Conservation (phyloP, 2,888 invertebrate species). For the Caenorhabditis sp. region DNA sequence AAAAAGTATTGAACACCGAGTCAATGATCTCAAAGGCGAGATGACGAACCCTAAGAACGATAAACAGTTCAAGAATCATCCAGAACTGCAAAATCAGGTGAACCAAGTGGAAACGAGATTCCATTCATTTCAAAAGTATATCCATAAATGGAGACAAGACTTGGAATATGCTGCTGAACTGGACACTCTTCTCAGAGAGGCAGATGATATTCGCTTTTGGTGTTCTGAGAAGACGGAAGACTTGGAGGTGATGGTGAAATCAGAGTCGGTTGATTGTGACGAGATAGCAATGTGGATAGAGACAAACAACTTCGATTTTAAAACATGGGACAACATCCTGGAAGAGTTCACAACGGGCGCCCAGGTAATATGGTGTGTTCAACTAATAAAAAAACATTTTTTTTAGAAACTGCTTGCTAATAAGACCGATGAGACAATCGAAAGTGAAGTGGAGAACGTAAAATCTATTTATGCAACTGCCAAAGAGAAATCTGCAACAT, state of each 20-base stretch:
- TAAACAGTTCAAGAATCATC: background rate
- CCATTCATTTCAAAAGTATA: constrained; percentile 21
- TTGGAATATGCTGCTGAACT: constrained; percentile 51
- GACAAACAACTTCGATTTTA: constrained; percentile 51
- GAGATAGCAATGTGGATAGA: constrained; percentile 58
- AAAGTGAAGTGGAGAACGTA: constrained; percentile 8
- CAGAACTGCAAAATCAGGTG: constrained; percentile 21
- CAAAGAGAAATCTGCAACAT: background rate
- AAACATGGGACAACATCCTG: constrained; percentile 48
- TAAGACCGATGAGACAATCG: constrained; percentile 1
- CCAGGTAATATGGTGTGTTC: constrained; percentile 10
- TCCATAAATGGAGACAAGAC: constrained; percentile 44
- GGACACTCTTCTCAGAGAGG: constrained; percentile 65
- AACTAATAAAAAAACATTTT: background rate
- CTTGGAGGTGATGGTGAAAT: constrained; percentile 34
- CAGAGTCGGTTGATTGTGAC: constrained; percentile 43
- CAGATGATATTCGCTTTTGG: constrained; percentile 68
- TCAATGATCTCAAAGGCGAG: constrained; percentile 24
- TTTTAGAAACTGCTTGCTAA: constrained; percentile 26
- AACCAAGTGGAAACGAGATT: constrained; percentile 16
- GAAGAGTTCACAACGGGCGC: constrained; percentile 16
- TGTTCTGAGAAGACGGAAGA: constrained; percentile 55
- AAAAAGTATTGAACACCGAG: constrained; percentile 33
- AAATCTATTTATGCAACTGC: background rate
- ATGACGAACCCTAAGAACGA: background rate